A percentile compares a stretch with the other conserved stretches of the same genome.
Conservation (phyloP, 2,797 vertebrate genomes). For the Brachyrhaphis roseni region DNA sequence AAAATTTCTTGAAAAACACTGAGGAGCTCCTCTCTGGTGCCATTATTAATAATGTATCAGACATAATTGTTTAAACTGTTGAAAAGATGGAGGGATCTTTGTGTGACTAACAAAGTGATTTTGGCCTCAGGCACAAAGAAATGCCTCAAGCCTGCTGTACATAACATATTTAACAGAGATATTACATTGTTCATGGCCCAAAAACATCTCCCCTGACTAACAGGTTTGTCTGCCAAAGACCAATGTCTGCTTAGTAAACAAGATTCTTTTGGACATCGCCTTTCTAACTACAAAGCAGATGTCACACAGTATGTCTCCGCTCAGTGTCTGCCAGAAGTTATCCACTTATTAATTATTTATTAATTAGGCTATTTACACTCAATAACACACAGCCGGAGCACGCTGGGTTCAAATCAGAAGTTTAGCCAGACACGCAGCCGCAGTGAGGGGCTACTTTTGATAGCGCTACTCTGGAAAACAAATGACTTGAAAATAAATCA, state of each 20-base stretch:
- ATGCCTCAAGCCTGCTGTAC: constrained; percentile 65
- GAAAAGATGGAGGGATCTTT: constrained; percentile 56
- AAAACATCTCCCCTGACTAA: constrained; percentile 78
- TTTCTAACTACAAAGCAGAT: constrained; percentile 79
- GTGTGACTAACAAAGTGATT: constrained; percentile 69
- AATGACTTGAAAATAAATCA: constrained; percentile 58
- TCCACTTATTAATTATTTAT: constrained; percentile 74
- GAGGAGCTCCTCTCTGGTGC: constrained; percentile 36
- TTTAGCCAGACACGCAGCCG: constrained; percentile 22
- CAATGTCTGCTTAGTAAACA: constrained; percentile 78
- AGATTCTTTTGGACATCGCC: constrained; percentile 76
- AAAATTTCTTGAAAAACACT: constrained; percentile 13
- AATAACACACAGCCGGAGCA: constrained; percentile 28
- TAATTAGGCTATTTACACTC: constrained; percentile 63
- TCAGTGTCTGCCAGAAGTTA: constrained; percentile 74
- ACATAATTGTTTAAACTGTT: constrained; percentile 56
- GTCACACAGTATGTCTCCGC: constrained; percentile 77
- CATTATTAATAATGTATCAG: constrained; percentile 57
- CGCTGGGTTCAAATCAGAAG: constrained; percentile 53
- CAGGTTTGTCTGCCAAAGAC: constrained; percentile 78
- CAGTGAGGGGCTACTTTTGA: constrained; percentile 47
- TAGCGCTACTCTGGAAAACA: constrained; percentile 54
- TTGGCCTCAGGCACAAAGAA: constrained; percentile 65
- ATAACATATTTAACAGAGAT: constrained; percentile 77
- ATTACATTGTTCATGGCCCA: constrained; percentile 75